A percentile compares a stretch with the other conserved stretches of the same genome.
Conservation (phyloP, 2,113 vertebrate genomes). For the Heteronetta atricapilla region DNA sequence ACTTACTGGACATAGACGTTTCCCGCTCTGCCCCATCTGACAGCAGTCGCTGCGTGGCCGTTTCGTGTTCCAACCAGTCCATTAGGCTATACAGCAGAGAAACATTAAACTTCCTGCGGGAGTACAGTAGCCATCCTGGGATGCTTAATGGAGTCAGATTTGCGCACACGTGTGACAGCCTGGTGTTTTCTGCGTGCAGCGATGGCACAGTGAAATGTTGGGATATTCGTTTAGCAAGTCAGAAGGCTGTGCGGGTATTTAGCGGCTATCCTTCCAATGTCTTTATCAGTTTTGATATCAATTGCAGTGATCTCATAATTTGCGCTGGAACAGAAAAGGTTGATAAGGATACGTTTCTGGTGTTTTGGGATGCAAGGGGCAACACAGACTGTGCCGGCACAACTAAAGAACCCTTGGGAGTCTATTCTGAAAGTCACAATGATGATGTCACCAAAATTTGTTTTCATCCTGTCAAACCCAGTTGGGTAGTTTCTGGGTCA, state of each 20-base stretch:
- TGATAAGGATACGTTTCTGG: constrained; percentile 83
- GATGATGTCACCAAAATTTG: constrained; percentile 91
- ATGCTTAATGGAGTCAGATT: constrained; percentile 81
- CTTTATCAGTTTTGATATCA: constrained; percentile 89
- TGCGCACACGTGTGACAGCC: constrained; percentile 50
- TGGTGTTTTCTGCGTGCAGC: constrained; percentile 84
- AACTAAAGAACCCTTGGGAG: constrained; percentile 80
- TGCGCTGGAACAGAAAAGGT: constrained; percentile 92
- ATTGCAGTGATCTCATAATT: constrained; percentile 81
- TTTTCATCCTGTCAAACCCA: constrained; percentile 87
- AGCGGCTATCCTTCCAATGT: constrained; percentile 79
- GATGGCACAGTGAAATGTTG: constrained; percentile 84
- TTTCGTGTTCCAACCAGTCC: constrained; percentile 81
- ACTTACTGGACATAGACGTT: constrained; percentile 77
- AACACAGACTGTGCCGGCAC: constrained; percentile 23
- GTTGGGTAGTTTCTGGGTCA: constrained; percentile 85
- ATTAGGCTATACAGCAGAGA: constrained; percentile 82
- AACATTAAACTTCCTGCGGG: constrained; percentile 73
- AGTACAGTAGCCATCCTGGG: constrained; percentile 71
- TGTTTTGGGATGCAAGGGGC: constrained; percentile 92
- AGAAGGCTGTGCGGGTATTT: constrained; percentile 76
- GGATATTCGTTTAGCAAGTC: constrained; percentile 80
- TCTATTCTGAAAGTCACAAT: constrained; percentile 93
- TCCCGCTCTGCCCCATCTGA: constrained; percentile 19
- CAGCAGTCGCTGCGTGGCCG: constrained; percentile 72